Percentiles rank a stretch among this genome's conserved stretches.
These are phyloP conservation scores for Solea solea DNA, from an alignment of 2,113 vertebrate species.

Conservation along the genomic window DNA sequence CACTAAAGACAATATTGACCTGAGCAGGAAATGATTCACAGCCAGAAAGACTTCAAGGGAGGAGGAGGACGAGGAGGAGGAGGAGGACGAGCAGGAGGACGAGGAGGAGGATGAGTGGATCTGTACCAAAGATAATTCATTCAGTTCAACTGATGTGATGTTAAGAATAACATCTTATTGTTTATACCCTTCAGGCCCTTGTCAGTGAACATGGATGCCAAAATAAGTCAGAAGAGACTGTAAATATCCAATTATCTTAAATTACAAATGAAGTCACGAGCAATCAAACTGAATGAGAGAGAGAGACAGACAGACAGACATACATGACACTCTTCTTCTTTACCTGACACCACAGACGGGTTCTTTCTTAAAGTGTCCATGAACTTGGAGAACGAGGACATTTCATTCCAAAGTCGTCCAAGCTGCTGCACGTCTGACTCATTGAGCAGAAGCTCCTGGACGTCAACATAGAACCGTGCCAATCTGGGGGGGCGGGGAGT, in stretches of 20 bases:
- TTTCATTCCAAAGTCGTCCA: constrained; percentile 86
- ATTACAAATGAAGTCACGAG: too few relatives aligned
- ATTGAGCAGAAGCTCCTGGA: constrained; percentile 86
- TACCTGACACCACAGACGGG: constrained; percentile 87
- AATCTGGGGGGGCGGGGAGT: constrained; percentile 76
- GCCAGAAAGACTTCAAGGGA: background rate
- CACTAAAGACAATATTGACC: constrained; percentile 25
- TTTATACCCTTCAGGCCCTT: background rate
- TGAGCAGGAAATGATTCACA: constrained; percentile 28
- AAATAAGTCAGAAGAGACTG: too few relatives aligned
- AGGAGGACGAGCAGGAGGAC: constrained; percentile 4
- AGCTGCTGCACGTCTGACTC: constrained; percentile 82
- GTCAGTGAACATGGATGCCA: too few relatives aligned
- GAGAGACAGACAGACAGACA: background rate
- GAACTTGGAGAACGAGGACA: constrained; percentile 85
- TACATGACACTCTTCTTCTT: background rate
- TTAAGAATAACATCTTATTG: background rate
- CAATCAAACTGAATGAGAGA: too few relatives aligned
- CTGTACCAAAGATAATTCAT: background rate
- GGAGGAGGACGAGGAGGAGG: too few relatives aligned
- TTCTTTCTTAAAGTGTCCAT: constrained; percentile 88
- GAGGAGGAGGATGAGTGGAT: constrained; percentile 6
- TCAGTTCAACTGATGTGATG: constrained; percentile 5
- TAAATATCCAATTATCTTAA: too few relatives aligned
- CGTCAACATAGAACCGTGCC: constrained; percentile 88